These are phyloP conservation scores for Unio pictorum DNA, from an alignment of 2,888 invertebrate genomes.

Conservation along the genomic window DNA sequence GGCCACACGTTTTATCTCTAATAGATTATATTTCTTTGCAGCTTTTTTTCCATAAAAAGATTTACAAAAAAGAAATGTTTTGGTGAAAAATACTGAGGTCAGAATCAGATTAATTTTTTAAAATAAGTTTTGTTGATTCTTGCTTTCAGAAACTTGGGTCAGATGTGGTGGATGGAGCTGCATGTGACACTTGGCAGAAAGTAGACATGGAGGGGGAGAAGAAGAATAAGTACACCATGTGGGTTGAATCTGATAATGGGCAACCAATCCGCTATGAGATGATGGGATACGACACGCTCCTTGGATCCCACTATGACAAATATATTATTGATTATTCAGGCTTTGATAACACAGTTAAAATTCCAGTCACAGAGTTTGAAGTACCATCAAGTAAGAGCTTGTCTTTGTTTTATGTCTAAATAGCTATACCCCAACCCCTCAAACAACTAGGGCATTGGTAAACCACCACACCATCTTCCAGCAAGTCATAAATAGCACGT, in stretches of 20 bases:
- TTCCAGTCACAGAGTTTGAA: conserved; percentile 42
- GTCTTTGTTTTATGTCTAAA: background rate
- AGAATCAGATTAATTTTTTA: too few species aligned
- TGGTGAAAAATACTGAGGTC: too few species aligned
- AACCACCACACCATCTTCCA: too few species aligned
- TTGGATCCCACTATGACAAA: conserved; percentile 97
- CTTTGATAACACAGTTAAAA: conserved; percentile 31
- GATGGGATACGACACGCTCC: conserved; percentile 90
- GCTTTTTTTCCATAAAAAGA: too few species aligned
- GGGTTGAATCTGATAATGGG: conserved; percentile 75
- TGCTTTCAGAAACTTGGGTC: conserved; percentile 29
- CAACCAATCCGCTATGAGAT: conserved; percentile 88
- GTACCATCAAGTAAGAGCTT: conserved; percentile 48
- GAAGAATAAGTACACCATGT: conserved; percentile 89
- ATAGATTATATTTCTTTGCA: too few species aligned
- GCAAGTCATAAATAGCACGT: too few species aligned
- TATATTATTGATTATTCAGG: conserved; percentile 90
- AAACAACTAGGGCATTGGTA: too few species aligned
- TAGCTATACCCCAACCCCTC: background rate
- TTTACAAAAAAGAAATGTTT: too few species aligned
- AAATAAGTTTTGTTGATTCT: too few species aligned
- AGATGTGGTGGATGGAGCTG: conserved; percentile 78
- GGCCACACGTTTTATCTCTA: too few species aligned
- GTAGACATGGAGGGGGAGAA: conserved; percentile 82
- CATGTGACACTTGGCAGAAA: conserved; percentile 85